phyloP scores from a whole-genome alignment of 2,113 vertebrate genomes.

The Etia nguti region DNA sequence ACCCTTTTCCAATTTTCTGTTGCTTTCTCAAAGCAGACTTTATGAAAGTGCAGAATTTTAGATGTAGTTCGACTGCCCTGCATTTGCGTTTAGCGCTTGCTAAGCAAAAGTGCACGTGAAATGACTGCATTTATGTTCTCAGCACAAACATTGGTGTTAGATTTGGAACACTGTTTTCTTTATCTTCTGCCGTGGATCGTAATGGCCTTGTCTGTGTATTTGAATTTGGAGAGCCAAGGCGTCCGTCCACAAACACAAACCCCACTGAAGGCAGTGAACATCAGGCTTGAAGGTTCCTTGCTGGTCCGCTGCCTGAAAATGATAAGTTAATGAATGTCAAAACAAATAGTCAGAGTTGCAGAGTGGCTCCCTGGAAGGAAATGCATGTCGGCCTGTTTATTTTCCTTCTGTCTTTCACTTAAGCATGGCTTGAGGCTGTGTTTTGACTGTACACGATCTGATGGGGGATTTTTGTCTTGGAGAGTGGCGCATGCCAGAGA shows the following conservation, averaged over 20 bases:
- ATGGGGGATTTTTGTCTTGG: constrained; percentile 8
- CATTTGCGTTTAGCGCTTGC: neutral
- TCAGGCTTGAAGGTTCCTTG: neutral
- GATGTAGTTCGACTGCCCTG: neutral
- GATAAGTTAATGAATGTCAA: constrained; percentile 60
- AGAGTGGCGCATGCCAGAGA: neutral
- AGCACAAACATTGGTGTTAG: constrained; percentile 40
- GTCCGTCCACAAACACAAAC: constrained; percentile 16
- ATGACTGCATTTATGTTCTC: neutral
- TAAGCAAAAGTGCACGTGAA: neutral
- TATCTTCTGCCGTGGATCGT: constrained; percentile 9
- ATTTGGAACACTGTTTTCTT: constrained; percentile 36
- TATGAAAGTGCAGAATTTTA: neutral
- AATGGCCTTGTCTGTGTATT: constrained; percentile 30
- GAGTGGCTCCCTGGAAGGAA: constrained; percentile 54
- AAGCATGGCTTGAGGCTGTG: constrained; percentile 32
- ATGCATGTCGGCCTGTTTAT: constrained; percentile 47
- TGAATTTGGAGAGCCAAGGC: constrained; percentile 14
- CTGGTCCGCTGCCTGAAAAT: constrained; percentile 26
- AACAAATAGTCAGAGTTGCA: constrained; percentile 55
- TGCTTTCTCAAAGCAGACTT: neutral
- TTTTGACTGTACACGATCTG: constrained; percentile 41
- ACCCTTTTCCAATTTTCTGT: neutral
- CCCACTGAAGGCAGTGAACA: neutral
- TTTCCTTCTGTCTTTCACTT: constrained; percentile 36